Evolutionary conservation across 2,888 invertebrate genomes (phyloP), one percentile per base, ranked within the genome.

Genomic region (Crepidodera aurea): DNA sequence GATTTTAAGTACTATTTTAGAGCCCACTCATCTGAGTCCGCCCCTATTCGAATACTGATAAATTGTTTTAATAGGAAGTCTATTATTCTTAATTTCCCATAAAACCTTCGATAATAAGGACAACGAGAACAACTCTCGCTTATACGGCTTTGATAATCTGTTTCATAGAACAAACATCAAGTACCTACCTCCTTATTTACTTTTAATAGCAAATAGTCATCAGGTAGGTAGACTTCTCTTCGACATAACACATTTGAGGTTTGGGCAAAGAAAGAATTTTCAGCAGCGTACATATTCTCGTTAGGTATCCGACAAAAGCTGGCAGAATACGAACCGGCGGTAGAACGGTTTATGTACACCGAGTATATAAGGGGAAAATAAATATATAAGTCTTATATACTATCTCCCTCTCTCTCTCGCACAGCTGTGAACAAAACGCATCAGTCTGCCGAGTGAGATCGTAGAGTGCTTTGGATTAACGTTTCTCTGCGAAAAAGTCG

Each of bases 341-440:
- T 76, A 74, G 76, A 77, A 75, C 77, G 76, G 75, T 74, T 73
- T 79, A 79, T 79, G 68, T 79, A 78, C 76, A 72, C 71, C 70
- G 62, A 73, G 71, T 77, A 78, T 65, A 79, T 79, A 79, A 76
- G 79, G 79, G 78, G 78, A 77, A 77, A 75, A 75, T 76, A 76
- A 77, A 78, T 79, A 79, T 75, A 78, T 78, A 77, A 71, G 73
- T 74, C 69, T 69, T 78, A 78, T 78, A 68, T 78, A 77, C 76
- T 71, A 32, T 60, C 62, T 64, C 65, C 67, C 67, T 72, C 71
- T 77, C 78, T 75, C 77, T 73, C 74, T 76, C 73, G 71, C 75
- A 75, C 77, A 77, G 75, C 80, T 81, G 73, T 83, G 84, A 71
- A 83, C 84, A 63, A 85, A 85, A 84, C 81, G 78, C 79, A 69